Evolutionary conservation across 1,140 invertebrate species (phyloP), one percentile per base, ranked within the genome.

Genomic region (Potamilus streckersoni): DNA sequence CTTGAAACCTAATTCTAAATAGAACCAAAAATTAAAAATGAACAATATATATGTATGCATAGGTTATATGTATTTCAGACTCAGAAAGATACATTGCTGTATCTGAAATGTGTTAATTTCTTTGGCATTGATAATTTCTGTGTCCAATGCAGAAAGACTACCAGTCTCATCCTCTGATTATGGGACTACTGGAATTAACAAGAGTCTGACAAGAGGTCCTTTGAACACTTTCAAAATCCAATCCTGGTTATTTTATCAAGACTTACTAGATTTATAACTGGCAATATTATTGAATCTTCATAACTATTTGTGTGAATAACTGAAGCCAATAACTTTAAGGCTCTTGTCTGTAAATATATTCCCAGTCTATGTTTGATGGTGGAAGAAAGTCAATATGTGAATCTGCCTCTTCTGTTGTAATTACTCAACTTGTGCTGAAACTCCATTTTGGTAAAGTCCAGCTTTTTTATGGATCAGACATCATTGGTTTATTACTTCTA

Each of bases 391-490:
- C 56, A 66, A 83, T 83, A 16, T 78, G 82, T 23, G 59, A 60
- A 8, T 81, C 80, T 1, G 80, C 74, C 17, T 79, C 74, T 57
- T 71, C 70, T 19, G 77, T 74, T 13, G 84, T 79, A 19, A 83
- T 6, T 19, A 80, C 65, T 49, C 79, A 73, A 71, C 81, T 78
- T 19, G 72, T 61, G 68, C 73, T 79, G 59, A 80, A 83, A 77
- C 80, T 83, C 19, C 74, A 67, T n/a, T 73, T 81, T 59, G 56
- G 31, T 72, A 38, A 60, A 55, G 20, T 72, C 72, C n/a, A 77
- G 55, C 8, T 67, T 49, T 38, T 27, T 16, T 49, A 16, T n/a
- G n/a, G n/a, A n/a, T n/a, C n/a, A n/a, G n/a, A n/a, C n/a, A 67
- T 11, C 23, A 67, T 1, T 27, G 65, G 13, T 67, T 49, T n/a